Evolutionary conservation across 2,113 vertebrate species (phyloP), one percentile per base, ranked within the genome.

Genomic region (Indicator indicator): DNA sequence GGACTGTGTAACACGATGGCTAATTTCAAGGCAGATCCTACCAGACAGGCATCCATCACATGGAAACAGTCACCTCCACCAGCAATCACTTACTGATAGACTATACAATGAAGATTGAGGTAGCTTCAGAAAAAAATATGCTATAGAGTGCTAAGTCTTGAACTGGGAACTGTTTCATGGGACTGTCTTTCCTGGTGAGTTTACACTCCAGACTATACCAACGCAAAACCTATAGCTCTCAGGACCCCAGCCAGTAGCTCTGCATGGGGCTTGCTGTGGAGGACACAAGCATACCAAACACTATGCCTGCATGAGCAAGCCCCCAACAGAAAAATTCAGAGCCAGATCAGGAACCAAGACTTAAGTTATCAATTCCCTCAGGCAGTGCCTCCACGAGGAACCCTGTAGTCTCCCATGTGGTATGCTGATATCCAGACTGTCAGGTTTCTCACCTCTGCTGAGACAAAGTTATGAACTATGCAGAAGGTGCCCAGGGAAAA

Each of bases 231-330:
- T 42, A 0, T 5, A 76, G 46, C 7, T 70, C 40, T 20, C 19
- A 17, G 60, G 16, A 56, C 4, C 2, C 30, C 59, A 27, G 50
- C 1, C 63, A 76, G 68, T 3, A 6, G 8, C 36, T 42, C 58
- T 33, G 68, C 26, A 9, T 0, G 0, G 48, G 50, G 18, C 44
- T 0, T 5, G 42, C 32, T 63, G 12, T 9, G 56, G 11, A 4
- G 16, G 32, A 30, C 15, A 9, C 30, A 21, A 23, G 6, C 0
- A 21, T 7, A 32, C 16, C 13, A 59, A 27, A 19, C 2, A 59
- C 11, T 42, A 24, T 32, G 40, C 46, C 70, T 42, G 36, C n/a
- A 16, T 21, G 38, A 58, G 68, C 30, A 32, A 65, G 26, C 44
- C 46, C 65, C 5, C 1, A 1, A 67, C 55, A 58, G 16, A 40